phyloP scores from a whole-genome alignment of 2,797 vertebrate species.

The Cossypha caffra region DNA sequence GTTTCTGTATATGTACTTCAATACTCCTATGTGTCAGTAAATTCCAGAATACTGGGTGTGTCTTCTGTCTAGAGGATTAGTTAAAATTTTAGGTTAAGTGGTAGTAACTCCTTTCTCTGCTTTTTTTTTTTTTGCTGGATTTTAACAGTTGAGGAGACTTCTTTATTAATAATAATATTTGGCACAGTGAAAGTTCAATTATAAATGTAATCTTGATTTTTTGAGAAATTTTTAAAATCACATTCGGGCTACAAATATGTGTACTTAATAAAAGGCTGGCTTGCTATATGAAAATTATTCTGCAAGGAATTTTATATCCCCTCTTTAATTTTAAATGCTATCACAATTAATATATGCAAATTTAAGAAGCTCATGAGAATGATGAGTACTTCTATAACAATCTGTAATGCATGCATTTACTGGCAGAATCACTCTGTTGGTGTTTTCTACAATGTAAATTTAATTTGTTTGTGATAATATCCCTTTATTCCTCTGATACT shows the following conservation, averaged over 20 bases:
- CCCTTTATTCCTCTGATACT: not conserved
- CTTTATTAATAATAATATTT: not conserved
- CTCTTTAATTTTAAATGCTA: not conserved
- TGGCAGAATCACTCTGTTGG: not conserved
- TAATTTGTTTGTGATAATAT: not conserved
- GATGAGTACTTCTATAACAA: not conserved
- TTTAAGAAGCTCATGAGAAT: not conserved
- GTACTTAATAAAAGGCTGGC: not conserved
- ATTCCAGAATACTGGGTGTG: not conserved
- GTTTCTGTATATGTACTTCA: not conserved
- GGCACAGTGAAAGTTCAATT: not conserved
- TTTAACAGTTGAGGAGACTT: not conserved
- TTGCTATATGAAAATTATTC: not conserved
- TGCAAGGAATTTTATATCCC: not conserved
- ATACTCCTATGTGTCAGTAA: not conserved
- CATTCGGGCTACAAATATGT: not conserved
- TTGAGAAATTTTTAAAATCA: not conserved
- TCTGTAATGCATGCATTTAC: not conserved
- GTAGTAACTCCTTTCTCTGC: not conserved
- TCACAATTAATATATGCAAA: not conserved
- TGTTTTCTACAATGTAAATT: not conserved
- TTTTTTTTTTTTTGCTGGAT: not conserved
- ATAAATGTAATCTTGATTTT: not conserved
- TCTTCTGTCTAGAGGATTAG: not conserved
- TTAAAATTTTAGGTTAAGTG: not conserved